Evolutionary conservation across 64 coral and sea anemone species (phyloP), one percentile per base, ranked within the genome.

Genomic region (Trachythela sp.): DNA sequence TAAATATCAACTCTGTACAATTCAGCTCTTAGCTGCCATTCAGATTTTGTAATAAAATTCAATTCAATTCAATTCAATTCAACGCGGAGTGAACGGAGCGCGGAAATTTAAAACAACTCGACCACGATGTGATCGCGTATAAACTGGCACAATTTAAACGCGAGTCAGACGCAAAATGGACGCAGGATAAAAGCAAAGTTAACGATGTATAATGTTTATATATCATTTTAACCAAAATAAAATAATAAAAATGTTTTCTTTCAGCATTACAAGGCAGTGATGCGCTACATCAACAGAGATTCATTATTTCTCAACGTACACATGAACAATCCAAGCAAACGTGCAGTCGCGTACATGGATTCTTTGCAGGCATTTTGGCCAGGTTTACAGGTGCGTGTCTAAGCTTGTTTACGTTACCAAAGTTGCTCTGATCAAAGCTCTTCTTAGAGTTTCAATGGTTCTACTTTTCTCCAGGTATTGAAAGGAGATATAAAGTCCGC

Each of bases 291-390:
- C 70, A 98, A 98, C 70, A 93, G 92, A 86, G 93, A 93, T 13
- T 90, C 93, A 14, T 83, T 98, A 88, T 98, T 98, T 75, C 89
- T 98, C 18, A 98, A 93, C 89, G 95, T 98, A 20, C 95, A 98
- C 48, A 98, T 98, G 95, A 91, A 98, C 89, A 93, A 98, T 22
- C 95, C 95, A 49, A 91, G 92, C 54, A 98, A 93, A 85, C 92
- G 93, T 29, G 86, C 95, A 41, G 91, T 94, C 91, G 91, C 95
- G 3, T 98, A 98, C 72, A 94, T 98, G 95, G 95, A 98, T 98
- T 93, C 95, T 26, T 67, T 98, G 20, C 95, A 98, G 83, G 95
- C 95, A 51, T 98, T 98, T 86, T 98, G 95, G 95, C 95, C 95
- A 37, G 95, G 95, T 40, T 85, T 98, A 38, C 95, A 98, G 60